Percentiles rank a stretch among this genome's conserved stretches.
These are phyloP conservation scores for Alloscopus bannaensis DNA, from an alignment of 2,888 invertebrate genomes.

Conservation along the genomic window DNA sequence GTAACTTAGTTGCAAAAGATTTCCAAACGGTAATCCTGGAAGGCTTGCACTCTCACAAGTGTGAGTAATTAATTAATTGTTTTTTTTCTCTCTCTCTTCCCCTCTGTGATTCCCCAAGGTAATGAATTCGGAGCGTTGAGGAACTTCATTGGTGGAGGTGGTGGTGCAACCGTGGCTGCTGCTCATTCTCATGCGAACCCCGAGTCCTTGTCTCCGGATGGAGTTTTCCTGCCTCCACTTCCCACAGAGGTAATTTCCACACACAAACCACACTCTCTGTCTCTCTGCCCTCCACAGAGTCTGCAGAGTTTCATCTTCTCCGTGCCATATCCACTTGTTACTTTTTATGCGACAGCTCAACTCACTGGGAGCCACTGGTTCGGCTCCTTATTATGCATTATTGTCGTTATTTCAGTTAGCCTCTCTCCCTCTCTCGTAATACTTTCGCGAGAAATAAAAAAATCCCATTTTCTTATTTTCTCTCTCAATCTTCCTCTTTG, in stretches of 20 bases:
- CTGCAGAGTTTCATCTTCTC: not conserved
- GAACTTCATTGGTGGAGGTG: constrained; percentile 55
- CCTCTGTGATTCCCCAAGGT: constrained; percentile 47
- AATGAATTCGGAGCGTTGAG: constrained; percentile 65
- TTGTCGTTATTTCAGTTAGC: not conserved
- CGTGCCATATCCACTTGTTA: no score
- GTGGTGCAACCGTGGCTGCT: constrained; percentile 41
- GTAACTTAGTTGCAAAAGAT: no score
- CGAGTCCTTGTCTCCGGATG: constrained; percentile 71
- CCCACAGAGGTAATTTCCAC: constrained; percentile 68
- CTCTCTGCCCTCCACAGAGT: not conserved
- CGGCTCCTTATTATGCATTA: not conserved
- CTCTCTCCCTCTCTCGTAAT: not conserved
- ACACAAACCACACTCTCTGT: not conserved
- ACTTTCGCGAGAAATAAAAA: no score
- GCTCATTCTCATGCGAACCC: constrained; percentile 62
- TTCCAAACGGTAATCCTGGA: no score
- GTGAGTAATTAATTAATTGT: constrained; percentile 32
- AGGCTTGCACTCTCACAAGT: no score
- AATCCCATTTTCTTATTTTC: not conserved
- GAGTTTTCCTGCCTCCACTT: constrained; percentile 70
- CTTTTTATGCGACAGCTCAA: no score
- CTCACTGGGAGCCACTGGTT: no score
- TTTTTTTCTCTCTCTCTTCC: no score
- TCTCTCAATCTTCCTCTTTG: not conserved